Base-by-base conservation (phyloP, 2,888 invertebrate species). In the Hydrotaea diabolus region DNA sequence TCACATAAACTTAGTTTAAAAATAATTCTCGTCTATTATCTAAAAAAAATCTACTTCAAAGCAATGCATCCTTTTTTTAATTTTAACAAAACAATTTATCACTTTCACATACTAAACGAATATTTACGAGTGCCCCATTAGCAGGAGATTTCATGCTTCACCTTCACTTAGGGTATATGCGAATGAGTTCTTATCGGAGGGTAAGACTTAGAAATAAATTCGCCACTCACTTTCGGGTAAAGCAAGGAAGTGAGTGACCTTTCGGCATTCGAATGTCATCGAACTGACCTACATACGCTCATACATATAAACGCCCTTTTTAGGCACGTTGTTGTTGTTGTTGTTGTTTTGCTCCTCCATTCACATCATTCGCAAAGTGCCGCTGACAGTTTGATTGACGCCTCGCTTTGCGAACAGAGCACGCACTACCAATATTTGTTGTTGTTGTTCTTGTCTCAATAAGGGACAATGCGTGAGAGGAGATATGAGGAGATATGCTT, bases 321-420 rank as follows among this genome's bases (percentile, higher is more conserved):
- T 17, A 53, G 3, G 11, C 53, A 53, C n/a, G 8, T 53, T 13
- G 13, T 17, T 53, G n/a, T 19, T 53, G 13, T 43, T 64, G 13
- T 31, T 39, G 11, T 75, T 57, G 21, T 19, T 21, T n/a, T n/a
- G n/a, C 1, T 55, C 49, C 49, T 66, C 3, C 2, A 31, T 31
- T 49, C 78, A 36, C 49, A 43, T 49, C 71, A 75, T 74, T 78
- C 46, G 64, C 49, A 39, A 77, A 64, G 26, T 83, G 11, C 23
- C 49, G 79, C 36, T 77, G 80, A 80, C 80, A 80, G 73, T 73
- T 77, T 83, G 83, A 80, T 77, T 83, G 80, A 71, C 80, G 73
- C 31, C n/a, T n/a, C 49, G 49, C n/a, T 49, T 49, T 49, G n/a
- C 7, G 2, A 49, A n/a, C 26, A n/a, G 0, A 57, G 15, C 21